Evolutionary conservation across 2,113 vertebrate species (phyloP).

Genomic region (Talpa occidentalis): DNA sequence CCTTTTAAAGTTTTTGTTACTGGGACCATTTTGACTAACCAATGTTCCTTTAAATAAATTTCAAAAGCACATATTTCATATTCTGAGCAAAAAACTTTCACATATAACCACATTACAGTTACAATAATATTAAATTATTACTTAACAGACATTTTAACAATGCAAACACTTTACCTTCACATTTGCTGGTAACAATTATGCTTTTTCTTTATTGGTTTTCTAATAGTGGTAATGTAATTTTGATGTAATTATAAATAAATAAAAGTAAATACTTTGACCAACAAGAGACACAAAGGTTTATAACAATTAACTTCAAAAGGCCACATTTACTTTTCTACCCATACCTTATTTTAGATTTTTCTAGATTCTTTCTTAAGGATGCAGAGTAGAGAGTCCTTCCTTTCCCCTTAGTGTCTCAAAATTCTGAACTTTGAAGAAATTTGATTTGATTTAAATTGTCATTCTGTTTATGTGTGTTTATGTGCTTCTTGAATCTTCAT

Average conservation of each 20-base stretch:
- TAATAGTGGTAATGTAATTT: slow-evolving; percentile 15
- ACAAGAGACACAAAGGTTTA: slow-evolving; percentile 60
- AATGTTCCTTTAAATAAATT: slow-evolving; percentile 60
- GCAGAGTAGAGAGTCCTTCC: slow-evolving; percentile 56
- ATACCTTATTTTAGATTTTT: slow-evolving; percentile 75
- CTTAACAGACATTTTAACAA: not conserved
- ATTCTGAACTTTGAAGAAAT: slow-evolving; percentile 68
- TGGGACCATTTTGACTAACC: slow-evolving; percentile 17
- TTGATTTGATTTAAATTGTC: slow-evolving; percentile 73
- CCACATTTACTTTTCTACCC: slow-evolving; percentile 81
- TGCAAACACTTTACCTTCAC: slow-evolving; percentile 38
- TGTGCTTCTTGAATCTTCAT: slow-evolving; percentile 84
- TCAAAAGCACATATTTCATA: slow-evolving; percentile 52
- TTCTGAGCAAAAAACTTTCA: slow-evolving; percentile 48
- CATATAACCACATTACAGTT: slow-evolving; percentile 4
- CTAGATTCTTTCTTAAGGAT: slow-evolving; percentile 76
- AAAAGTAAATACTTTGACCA: slow-evolving; percentile 39
- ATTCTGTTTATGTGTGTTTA: slow-evolving; percentile 83
- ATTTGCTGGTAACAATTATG: not conserved
- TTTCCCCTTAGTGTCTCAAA: slow-evolving; percentile 82
- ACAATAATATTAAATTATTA: slow-evolving; percentile 46
- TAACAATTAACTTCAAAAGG: slow-evolving; percentile 86
- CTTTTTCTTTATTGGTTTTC: slow-evolving; percentile 52
- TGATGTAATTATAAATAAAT: slow-evolving; percentile 43
- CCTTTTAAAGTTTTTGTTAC: slow-evolving; percentile 53